Evolutionary conservation across 2,888 invertebrate species (phyloP), one percentile per base, ranked within the genome.

Genomic region (Melanostoma mellinum): DNA sequence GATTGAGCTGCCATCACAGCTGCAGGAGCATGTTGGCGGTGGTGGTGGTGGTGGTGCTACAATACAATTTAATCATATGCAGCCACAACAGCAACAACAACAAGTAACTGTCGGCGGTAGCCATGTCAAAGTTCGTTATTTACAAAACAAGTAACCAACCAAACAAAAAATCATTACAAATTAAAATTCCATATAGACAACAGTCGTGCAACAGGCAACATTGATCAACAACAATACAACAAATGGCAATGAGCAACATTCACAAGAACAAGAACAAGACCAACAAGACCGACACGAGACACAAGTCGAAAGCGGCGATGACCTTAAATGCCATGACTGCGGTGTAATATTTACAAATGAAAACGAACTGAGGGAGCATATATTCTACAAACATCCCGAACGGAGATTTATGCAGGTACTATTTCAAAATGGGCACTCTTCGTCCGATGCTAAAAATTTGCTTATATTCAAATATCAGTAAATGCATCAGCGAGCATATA

Each of bases 71-170:
- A 86, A 85, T 86, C 86, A 86, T 61, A 78, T 86, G 72, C 86
- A 85, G 75, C 72, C 69, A 38, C 84, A 84, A 74, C 80, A 80
- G 63, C 53, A 52, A 53, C 53, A 78, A 67, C 77, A 78, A 33
- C 77, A 79, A 73, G 63, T 65, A 65, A 30, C 65, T 72, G 77
- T 77, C 74, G 74, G 86, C 72, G 89, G 88, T 10, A 88, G 89
- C 86, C 88, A 90, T 86, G 88, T 90, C 74, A 90, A 90, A 87
- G 89, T 89, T 86, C 90, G 90, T 85, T 90, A 89, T 74, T 90
- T 90, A 88, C 90, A 89, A 86, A 89, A 88, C 78, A 89, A 90
- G 87, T 90, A 89, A 86, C 73, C 75, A 85, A 74, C 75, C 55
- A 78, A 77, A 74, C 78, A 76, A 44, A 76, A 72, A 85, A 77